A percentile compares a stretch with the other conserved stretches of the same genome.
These are phyloP conservation scores for Rana temporaria DNA, from an alignment of 2,113 vertebrate genomes.

Conservation along the genomic window DNA sequence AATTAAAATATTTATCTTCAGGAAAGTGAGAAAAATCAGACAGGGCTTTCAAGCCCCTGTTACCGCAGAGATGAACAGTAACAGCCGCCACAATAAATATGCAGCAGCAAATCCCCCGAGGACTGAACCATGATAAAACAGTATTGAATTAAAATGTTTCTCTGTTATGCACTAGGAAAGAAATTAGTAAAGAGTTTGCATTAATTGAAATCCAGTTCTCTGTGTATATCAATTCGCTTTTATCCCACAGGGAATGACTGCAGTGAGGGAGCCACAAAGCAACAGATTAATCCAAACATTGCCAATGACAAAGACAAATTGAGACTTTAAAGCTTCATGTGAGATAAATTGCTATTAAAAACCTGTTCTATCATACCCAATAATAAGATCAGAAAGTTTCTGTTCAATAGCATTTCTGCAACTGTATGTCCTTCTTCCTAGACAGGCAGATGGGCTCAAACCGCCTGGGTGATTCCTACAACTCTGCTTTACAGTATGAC, in stretches of 20 bases:
- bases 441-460: background rate
- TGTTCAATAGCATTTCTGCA: background rate
- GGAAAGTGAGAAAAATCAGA: slow-evolving; percentile 35
- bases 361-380: slow-evolving; percentile 47
- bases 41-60: slow-evolving; percentile 21
- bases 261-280: slow-evolving; percentile 52
- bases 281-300: slow-evolving; percentile 57
- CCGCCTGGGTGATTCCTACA: slow-evolving; percentile 9
- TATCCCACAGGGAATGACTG: slow-evolving; percentile 54
- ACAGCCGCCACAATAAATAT: slow-evolving; percentile 45
- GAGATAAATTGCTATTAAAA: slow-evolving; percentile 56
- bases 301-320: slow-evolving; percentile 54
- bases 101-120: slow-evolving; percentile 51
- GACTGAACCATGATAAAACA: slow-evolving; percentile 54
- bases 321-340: slow-evolving; percentile 53
- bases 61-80: slow-evolving; percentile 37
- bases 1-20: slow-evolving; percentile 55
- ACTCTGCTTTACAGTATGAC: background rate
- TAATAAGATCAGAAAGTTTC: slow-evolving; percentile 44
- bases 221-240: slow-evolving; percentile 56
- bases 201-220: slow-evolving; percentile 58
- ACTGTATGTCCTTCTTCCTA: background rate
- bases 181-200: slow-evolving; percentile 55
- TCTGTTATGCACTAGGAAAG: slow-evolving; percentile 53
- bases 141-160: slow-evolving; percentile 57